Evolutionary conservation across 1,140 invertebrate species (phyloP).

Genomic region (Drosophila ambigua): DNA sequence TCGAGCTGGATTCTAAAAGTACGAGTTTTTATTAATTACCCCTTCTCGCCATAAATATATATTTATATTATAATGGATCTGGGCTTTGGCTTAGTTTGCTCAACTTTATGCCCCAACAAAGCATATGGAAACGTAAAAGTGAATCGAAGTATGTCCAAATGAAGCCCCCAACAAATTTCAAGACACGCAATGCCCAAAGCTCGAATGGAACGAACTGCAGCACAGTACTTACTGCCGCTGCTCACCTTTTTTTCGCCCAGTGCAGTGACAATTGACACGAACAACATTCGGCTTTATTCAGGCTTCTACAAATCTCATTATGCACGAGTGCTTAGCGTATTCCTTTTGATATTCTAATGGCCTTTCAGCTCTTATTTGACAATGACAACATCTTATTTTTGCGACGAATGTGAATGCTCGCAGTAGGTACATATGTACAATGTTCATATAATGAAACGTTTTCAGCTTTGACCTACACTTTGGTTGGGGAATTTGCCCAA

Average conservation of each 20-base stretch:
- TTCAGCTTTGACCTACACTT: constrained; percentile 30
- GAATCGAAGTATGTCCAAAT: constrained; percentile 26
- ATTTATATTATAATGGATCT: constrained; percentile 1
- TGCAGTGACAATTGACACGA: constrained; percentile 6
- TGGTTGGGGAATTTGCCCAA: constrained; percentile 2
- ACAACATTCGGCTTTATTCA: constrained; percentile 8
- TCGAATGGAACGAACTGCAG: background rate
- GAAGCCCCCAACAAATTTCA: constrained; percentile 22
- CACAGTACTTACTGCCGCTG: too few species aligned
- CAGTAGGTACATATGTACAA: background rate
- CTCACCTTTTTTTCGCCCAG: constrained; percentile 13
- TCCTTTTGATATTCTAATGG: constrained; percentile 42
- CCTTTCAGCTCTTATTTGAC: constrained; percentile 4
- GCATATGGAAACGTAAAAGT: constrained; percentile 40
- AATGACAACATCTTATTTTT: constrained; percentile 19
- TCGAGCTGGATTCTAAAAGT: constrained; percentile 22
- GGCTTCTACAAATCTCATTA: constrained; percentile 27
- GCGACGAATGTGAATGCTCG: background rate
- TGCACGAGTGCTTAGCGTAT: constrained; percentile 26
- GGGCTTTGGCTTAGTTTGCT: constrained; percentile 34
- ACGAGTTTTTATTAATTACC: constrained; percentile 14
- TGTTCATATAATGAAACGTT: background rate
- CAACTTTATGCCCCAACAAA: constrained; percentile 29
- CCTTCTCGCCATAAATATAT: constrained; percentile 4
- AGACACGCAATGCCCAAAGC: constrained; percentile 30